A percentile compares a stretch with the other conserved stretches of the same genome.
Evolutionary conservation across 2,797 vertebrate genomes (phyloP).

Genomic region (Carcharodon carcharias): DNA sequence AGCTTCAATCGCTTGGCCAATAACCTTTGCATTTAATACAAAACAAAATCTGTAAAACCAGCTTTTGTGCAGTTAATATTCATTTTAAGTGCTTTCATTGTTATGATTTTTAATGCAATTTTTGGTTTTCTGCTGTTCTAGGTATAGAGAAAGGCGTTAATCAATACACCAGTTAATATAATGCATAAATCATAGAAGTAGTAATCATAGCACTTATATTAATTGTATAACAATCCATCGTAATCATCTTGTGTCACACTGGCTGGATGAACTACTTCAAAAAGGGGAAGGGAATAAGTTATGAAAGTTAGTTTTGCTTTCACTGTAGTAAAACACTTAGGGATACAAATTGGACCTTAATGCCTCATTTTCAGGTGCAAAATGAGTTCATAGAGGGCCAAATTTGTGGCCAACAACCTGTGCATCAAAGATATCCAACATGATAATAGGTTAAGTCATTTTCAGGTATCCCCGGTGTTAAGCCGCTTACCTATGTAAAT

Average conservation of each 20-base stretch:
- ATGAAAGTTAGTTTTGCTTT: neutral
- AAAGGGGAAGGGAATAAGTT: neutral
- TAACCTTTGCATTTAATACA: conserved; percentile 59
- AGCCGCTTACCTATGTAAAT: too few relatives aligned
- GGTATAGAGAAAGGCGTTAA: neutral
- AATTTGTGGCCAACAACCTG: neutral
- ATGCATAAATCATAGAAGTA: neutral
- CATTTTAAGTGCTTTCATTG: neutral
- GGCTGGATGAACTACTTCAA: neutral
- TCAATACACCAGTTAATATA: neutral
- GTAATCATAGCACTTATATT: neutral
- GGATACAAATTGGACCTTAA: neutral
- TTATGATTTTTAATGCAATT: neutral
- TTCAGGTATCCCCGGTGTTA: neutral
- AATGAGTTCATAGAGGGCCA: neutral
- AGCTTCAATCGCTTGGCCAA: conserved; percentile 64
- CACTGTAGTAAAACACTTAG: neutral
- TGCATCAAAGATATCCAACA: neutral
- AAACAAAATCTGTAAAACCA: neutral
- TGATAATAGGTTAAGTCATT: neutral
- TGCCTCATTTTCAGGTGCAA: neutral
- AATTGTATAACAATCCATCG: neutral
- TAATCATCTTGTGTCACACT: neutral
- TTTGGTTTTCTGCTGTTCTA: neutral
- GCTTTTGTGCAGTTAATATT: neutral